These are phyloP conservation scores for Rhincodon typus DNA, from an alignment of 2,797 vertebrate genomes.

Conservation along the genomic window DNA sequence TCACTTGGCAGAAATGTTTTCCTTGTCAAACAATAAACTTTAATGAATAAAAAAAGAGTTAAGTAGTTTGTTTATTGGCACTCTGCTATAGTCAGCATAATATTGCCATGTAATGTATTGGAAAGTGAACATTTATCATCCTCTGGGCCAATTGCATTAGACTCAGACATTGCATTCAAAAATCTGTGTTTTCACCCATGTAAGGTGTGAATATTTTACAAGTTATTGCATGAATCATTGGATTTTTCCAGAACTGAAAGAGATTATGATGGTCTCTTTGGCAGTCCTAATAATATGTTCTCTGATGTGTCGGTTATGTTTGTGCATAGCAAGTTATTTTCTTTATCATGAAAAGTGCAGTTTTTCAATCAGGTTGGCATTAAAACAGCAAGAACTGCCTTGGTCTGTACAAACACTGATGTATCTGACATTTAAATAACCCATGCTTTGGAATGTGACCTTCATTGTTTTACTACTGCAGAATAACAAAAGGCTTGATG, in stretches of 20 bases:
- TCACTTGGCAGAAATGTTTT: background rate
- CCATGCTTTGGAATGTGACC: conserved; percentile 30
- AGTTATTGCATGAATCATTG: background rate
- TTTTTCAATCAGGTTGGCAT: conserved; percentile 28
- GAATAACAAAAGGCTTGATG: background rate
- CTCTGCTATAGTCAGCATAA: background rate
- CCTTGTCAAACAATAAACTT: background rate
- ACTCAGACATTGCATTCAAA: background rate
- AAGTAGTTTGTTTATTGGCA: background rate
- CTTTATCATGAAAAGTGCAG: background rate
- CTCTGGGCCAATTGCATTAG: background rate
- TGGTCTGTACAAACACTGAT: background rate
- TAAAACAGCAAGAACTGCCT: conserved; percentile 9
- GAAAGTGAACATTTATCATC: background rate
- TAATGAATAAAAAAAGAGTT: no score
- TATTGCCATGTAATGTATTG: background rate
- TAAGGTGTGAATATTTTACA: background rate
- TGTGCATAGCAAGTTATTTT: background rate
- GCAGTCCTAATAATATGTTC: background rate
- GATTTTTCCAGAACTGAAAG: background rate
- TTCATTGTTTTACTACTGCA: background rate
- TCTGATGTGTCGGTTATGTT: background rate
- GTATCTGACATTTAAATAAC: conserved; percentile 20
- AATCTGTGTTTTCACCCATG: background rate
- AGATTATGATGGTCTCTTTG: background rate